Percentiles rank a stretch among this genome's conserved stretches.
phyloP scores from a whole-genome alignment of 2,113 vertebrate species.

The Ceyx margarethae region DNA sequence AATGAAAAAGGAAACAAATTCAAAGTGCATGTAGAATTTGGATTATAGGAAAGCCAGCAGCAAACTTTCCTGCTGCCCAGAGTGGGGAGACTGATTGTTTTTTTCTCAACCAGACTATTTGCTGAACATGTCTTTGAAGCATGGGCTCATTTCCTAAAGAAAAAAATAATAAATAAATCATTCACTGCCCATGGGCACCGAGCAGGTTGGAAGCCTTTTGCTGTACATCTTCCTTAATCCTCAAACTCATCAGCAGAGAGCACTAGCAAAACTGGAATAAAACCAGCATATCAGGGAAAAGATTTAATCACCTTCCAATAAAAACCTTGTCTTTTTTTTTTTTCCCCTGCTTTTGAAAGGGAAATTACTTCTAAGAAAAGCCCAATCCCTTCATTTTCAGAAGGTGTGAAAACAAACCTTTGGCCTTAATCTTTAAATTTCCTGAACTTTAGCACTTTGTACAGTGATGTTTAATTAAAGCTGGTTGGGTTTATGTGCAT shows the following conservation, averaged over 20 bases:
- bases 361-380: not conserved
- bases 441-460: slow-evolving; percentile 1
- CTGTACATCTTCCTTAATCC: not conserved
- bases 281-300: not conserved
- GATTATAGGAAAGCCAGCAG: not conserved
- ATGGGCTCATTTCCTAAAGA: not conserved
- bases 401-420: not conserved
- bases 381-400: not conserved
- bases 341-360: not conserved
- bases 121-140: not conserved
- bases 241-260: not conserved
- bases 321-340: not conserved
- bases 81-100: not conserved
- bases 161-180: not conserved
- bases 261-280: not conserved
- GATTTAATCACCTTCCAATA: slow-evolving; percentile 9
- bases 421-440: slow-evolving; percentile 37
- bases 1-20: not conserved
- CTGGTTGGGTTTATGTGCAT: not conserved
- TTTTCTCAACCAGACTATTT: not conserved
- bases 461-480: slow-evolving; percentile 39
- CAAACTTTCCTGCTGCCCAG: not conserved
- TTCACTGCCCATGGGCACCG: not conserved
- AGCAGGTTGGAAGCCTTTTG: not conserved
- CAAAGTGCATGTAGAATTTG: not conserved